Evolutionary conservation across 2,797 vertebrate species (phyloP), one percentile per base, ranked within the genome.

Genomic region (Falco concolor): DNA sequence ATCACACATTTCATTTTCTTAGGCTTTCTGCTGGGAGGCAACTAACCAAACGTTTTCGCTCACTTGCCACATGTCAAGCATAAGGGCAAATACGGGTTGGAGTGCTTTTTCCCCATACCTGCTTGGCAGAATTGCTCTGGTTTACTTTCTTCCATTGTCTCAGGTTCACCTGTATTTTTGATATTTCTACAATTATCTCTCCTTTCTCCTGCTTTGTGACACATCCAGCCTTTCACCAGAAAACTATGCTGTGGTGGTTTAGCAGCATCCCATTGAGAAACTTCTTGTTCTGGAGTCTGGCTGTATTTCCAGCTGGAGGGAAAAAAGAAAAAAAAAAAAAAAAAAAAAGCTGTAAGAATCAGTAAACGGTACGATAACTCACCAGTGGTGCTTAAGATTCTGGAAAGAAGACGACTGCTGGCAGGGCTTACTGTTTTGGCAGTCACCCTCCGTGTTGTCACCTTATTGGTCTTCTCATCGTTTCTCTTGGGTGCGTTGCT

Each of bases 1-100:
- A 50, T 80, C 72, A 5, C 38, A 17, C 1, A 0, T 10, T 30
- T 69, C 42, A 0, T 61, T 69, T 36, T 52, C 40, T 30, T 50
- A 7, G 4, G 50, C 8, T 83, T 45, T 52, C 32, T 73, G 28
- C 60, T 53, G 5, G 2, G 59, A 53, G 54, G 23, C 11, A 7
- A 7, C 57, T 24, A 30, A 23, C 14, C 7, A 28, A 57, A 7
- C 8, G 12, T 19, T 63, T 32, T 54, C 0, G 1, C 27, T 42
- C 34, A 0, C 40, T 72, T 3, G 1, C 54, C 47, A 1, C 2
- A 0, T 42, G 38, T 15, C 1, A 6, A 25, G 32, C 5, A 2
- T 53, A 0, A 22, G 9, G 42, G 28, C 34, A 22, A n/a, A 1
- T 3, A 45, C 1, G 52, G 15, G 11, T 3, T 30, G 45, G 8